phyloP scores from a whole-genome alignment of 2,797 vertebrate species.

The Lagorchestes hirsutus region DNA sequence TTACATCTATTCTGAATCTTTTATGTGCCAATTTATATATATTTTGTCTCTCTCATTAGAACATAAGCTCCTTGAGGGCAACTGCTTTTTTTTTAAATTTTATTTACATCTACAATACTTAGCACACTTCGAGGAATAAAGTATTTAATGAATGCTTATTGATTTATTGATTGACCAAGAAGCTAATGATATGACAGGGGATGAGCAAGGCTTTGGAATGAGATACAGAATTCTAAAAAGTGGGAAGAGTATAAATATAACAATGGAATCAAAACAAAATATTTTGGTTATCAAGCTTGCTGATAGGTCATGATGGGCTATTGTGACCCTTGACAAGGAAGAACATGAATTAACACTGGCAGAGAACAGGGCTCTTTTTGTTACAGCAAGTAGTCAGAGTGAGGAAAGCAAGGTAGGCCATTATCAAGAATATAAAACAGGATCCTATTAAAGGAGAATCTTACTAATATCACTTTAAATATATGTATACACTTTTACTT shows the following conservation, averaged over 20 bases:
- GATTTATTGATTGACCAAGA: background rate
- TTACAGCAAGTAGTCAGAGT: background rate
- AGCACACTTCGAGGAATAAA: background rate
- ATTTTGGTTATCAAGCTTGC: too few species aligned
- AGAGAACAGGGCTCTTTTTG: constrained; percentile 43
- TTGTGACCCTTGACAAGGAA: background rate
- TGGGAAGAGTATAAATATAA: constrained; percentile 26
- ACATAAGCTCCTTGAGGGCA: background rate
- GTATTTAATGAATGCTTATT: background rate
- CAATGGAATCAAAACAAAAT: background rate
- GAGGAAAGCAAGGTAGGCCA: background rate
- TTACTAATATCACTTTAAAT: background rate
- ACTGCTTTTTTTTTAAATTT: background rate
- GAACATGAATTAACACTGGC: background rate
- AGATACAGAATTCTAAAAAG: background rate
- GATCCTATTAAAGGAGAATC: background rate
- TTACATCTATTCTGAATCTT: background rate
- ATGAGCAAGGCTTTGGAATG: background rate
- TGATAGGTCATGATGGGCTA: background rate
- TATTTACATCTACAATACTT: background rate
- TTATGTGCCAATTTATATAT: background rate
- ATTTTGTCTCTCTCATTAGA: background rate
- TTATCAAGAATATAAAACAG: background rate
- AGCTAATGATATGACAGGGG: background rate
- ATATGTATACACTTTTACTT: background rate